Evolutionary conservation across 2,113 vertebrate species (phyloP).

Genomic region (Helogale parvula): DNA sequence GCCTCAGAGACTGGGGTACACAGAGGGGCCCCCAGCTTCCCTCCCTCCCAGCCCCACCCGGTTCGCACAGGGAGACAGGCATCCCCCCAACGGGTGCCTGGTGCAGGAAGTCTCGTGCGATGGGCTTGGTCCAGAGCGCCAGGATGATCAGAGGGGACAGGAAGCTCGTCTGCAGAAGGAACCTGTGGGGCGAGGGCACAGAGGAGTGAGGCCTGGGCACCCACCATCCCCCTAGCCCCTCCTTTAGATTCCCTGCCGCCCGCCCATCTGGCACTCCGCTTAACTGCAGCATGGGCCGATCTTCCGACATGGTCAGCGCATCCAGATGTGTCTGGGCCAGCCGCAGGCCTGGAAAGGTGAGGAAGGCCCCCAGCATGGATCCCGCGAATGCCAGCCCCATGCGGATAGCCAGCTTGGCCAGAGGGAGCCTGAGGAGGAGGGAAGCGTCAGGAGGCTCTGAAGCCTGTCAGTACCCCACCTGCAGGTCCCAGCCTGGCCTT

Average conservation of each 20-base stretch:
- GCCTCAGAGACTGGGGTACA: not conserved
- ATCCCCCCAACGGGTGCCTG: slow-evolving; percentile 89
- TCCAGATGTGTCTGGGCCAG: slow-evolving; percentile 97
- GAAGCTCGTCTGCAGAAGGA: slow-evolving; percentile 93
- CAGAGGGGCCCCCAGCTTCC: not conserved
- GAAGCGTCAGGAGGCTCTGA: not conserved
- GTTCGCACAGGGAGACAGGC: slow-evolving; percentile 89
- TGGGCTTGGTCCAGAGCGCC: slow-evolving; percentile 94
- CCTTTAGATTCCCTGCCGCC: too few relatives aligned
- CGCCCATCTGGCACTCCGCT: not conserved
- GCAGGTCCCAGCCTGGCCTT: rapidly evolving
- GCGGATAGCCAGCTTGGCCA: slow-evolving; percentile 91
- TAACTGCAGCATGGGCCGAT: slow-evolving; percentile 91
- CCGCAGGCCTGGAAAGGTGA: slow-evolving; percentile 96
- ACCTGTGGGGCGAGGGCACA: slow-evolving; percentile 79
- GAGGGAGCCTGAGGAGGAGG: slow-evolving; percentile 86
- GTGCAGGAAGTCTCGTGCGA: slow-evolving; percentile 93
- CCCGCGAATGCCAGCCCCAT: slow-evolving; percentile 90
- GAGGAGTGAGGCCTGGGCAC: not conserved
- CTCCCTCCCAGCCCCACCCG: not conserved
- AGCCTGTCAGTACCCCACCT: not conserved
- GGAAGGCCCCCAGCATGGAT: slow-evolving; percentile 92
- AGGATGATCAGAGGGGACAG: slow-evolving; percentile 92
- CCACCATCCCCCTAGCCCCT: not conserved
- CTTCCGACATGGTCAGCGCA: slow-evolving; percentile 88